Base-by-base conservation (phyloP, 2,113 vertebrate genomes). In the Butastur rufipennis region DNA sequence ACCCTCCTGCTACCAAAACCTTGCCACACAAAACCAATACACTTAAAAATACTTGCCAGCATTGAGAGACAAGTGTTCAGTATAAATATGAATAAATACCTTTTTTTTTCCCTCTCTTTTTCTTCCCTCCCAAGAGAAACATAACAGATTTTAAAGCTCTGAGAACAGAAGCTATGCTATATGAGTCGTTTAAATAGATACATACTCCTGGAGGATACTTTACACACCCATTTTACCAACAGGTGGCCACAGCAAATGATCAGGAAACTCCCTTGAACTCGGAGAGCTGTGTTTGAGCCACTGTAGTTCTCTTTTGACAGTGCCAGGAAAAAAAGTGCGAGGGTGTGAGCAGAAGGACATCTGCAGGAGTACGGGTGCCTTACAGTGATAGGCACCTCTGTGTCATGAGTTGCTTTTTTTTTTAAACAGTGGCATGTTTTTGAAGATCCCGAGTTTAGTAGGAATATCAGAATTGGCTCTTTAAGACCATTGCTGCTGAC, bases 51-150 rank as follows among this genome's bases (percentile, higher is more conserved):
- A n/a, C 15, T 48, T 36, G 10, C 11, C 34, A 31, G 7, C 40
- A 31, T n/a, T 2, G 1, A 61, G 27, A 48, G n/a, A 9, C 16
- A 34, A 22, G 8, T 21, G 22, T 22, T 45, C 9, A 14, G 17
- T 50, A 19, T 23, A 45, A 4, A 4, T 42, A 21, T 9, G 21
- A 48, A 56, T 52, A 55, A 56, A 15, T 21, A 32, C 12, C 40
- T 40, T 3, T 16, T n/a, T 25, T 12, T 6, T 11, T 6, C 8
- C 1, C 2, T 8, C 12, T 18, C 21, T n/a, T 62, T n/a, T 65
- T 52, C 8, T 40, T n/a, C 16, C 5, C 4, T 70, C 22, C 4
- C 31, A n/a, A 47, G n/a, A 43, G n/a, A 52, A 75, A 19, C 4
- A 0, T 8, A 16, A 6, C 3, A 16, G 17, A 16, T 68, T 72